Base-by-base conservation (phyloP, 1,140 invertebrate genomes). In the Drosophila truncata region DNA sequence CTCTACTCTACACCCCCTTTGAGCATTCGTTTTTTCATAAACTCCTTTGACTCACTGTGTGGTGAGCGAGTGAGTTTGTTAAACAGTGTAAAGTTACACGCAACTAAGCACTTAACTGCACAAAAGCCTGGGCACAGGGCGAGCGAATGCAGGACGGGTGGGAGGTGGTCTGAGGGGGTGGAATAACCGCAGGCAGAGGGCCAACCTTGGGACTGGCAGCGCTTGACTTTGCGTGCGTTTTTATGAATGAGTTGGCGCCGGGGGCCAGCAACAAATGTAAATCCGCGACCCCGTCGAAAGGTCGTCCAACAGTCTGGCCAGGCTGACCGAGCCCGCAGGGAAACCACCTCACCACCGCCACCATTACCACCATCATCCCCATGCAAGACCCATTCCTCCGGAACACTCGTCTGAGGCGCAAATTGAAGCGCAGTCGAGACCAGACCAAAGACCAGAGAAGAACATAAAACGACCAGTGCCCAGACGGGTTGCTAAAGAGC, bases 31-130 rank as follows among this genome's bases (percentile, higher is more conserved):
- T 39, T 27, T 66, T 69, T 70, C 23, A 66, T 23, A 16, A 54
- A 70, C 66, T 67, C 63, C 63, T 55, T 70, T 70, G 63, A 70
- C 50, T 58, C 65, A 70, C 42, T 72, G 69, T 71, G 69, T 25
- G 69, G 69, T 20, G 35, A 73, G 71, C 50, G 33, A 83, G 73
- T 61, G 77, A 88, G 84, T 87, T 80, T 87, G 84, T 88, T 87
- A 80, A 87, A 90, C 80, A 88, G 84, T 87, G 80, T 84, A 87
- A 87, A 87, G 84, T 87, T 87, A 84, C 84, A 87, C 84, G 84
- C 84, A 87, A 84, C 84, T 88, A 87, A 87, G 84, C 84, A 88
- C 84, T 88, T 87, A 87, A 87, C 84, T 88, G 84, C 84, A 87
- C 74, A 88, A 88, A 87, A 83, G 76, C 83, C 63, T 49, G 44